Evolutionary conservation across 2,888 invertebrate species (phyloP), one percentile per base, ranked within the genome.

Genomic region (Cheilosia urbana): DNA sequence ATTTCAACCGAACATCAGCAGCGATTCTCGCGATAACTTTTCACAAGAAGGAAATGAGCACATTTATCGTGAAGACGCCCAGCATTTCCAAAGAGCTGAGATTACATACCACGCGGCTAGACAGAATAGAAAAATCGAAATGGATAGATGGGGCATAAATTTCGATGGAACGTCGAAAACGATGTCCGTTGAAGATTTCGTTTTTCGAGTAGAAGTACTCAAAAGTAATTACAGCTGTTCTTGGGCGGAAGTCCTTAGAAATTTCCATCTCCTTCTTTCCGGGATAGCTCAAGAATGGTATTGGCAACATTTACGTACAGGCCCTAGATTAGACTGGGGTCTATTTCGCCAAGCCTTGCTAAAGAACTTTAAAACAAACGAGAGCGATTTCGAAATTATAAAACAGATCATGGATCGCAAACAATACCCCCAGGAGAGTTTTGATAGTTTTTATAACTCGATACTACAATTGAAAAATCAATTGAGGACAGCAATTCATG

Each of bases 371-470:
- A 30, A 30, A 30, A 30, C 30, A 1, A 11, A 40, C 13, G 40
- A 40, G 11, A 40, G 40, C 15, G 40, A 40, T 40, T 40, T 40
- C 15, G 40, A 40, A 15, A 40, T 40, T 13, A 40, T 40, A 11
- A 11, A 40, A 17, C 45, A 45, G 15, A 4, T 45, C 15, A 45
- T 17, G 15, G 17, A 45, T n/a, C 45, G n/a, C 11, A n/a, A 17
- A 17, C 45, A 45, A 45, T 17, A 45, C n/a, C 45, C 45, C 17
- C 45, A n/a, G 45, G 17, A 45, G 17, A 45, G 71, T 7, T 57
- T 72, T 37, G 69, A 69, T 11, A 60, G 63, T 17, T 78, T 42
- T 47, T 57, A 51, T 11, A 37, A 49, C 1, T 15, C 51, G 2
- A 17, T 71, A 13, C 37, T 27, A 0, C 19, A 27, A 9, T 13